These are phyloP conservation scores for Alsophila aescularia DNA, from an alignment of 2,888 invertebrate species.

Conservation along the genomic window DNA sequence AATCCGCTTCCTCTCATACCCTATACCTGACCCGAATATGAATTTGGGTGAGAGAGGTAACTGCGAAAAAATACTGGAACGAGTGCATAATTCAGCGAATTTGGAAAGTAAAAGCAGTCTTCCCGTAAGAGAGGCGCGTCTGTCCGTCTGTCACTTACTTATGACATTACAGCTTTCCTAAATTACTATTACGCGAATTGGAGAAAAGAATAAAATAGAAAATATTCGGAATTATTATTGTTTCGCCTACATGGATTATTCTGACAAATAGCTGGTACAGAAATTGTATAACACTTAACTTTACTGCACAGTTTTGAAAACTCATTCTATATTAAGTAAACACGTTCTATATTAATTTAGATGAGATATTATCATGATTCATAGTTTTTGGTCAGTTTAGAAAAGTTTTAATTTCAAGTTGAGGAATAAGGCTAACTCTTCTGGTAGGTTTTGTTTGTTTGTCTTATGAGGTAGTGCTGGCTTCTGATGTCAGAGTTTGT, in stretches of 20 bases:
- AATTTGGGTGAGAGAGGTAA: conserved; percentile 48
- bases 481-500: no score
- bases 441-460: no score
- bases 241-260: background rate
- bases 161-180: conserved; percentile 56
- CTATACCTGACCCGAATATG: conserved; percentile 43
- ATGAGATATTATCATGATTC: no score
- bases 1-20: conserved; percentile 24
- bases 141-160: conserved; percentile 73
- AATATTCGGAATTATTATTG: conserved; percentile 6
- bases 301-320: no score
- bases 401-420: no score
- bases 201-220: conserved; percentile 34
- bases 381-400: no score
- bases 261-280: background rate
- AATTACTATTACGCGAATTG: conserved; percentile 45
- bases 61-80: conserved; percentile 51
- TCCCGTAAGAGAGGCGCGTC: conserved; percentile 56
- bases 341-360: no score
- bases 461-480: no score
- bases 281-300: background rate
- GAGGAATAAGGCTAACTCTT: no score
- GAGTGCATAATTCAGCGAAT: conserved; percentile 69
- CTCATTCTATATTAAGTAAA: no score
- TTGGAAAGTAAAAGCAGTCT: conserved; percentile 70